Evolutionary conservation across 2,888 invertebrate species (phyloP), one percentile per base, ranked within the genome.

Genomic region (Leucophenga montana): DNA sequence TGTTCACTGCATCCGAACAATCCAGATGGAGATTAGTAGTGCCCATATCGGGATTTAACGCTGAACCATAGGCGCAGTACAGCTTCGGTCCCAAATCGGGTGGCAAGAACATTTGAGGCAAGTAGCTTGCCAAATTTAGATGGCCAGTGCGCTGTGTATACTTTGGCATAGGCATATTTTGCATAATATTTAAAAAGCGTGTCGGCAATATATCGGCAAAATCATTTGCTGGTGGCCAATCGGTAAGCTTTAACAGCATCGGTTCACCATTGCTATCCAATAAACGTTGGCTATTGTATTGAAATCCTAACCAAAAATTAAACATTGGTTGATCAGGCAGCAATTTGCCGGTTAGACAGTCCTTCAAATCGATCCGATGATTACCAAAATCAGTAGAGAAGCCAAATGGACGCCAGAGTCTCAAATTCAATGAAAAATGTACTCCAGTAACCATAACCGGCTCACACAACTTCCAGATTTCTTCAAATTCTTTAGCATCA

Each of bases 61-160:
- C 95, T 27, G 95, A 95, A 50, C 98, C 98, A 87, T 99, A 99
- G 4, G 99, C 98, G 78, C 95, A 98, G 90, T 99, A 99, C 97
- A 99, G 97, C 89, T 98, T 98, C 0, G 98, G 99, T 0, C 98
- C 98, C 33, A 99, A 90, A 88, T 99, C 99, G 0, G 98, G 98
- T 27, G 95, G 93, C 11, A 97, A 97, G 89, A 97, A 97, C 77
- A 95, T 96, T 78, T 95, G 95, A 0, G 98, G 98, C 77, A 98
- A 90, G 20, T 97, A 92, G 78, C 96, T 95, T 14, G 97, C 97
- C 72, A 98, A 91, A 87, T 98, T 98, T 4, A 97, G 90, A 73
- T 93, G 92, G 0, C 98, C 98, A 71, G 93, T 93, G 62, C 97
- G 92, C 75, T 95, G 93, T 0, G 97, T 98, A 89, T 99, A 99